Conservation (phyloP, 1,140 invertebrate species). For the Homarus americanus region DNA sequence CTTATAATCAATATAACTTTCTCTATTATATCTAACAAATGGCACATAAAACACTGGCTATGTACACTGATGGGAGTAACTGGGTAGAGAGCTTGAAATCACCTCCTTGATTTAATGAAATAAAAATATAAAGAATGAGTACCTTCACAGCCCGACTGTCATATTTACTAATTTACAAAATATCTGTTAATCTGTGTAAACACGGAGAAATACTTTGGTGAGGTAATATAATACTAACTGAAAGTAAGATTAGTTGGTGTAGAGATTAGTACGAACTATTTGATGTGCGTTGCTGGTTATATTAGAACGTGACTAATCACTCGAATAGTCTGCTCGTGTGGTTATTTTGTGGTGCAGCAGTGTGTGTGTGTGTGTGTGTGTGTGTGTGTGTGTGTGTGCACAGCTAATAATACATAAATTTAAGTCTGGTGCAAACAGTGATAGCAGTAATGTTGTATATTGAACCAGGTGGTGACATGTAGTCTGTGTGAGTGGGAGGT, state of each 20-base stretch:
- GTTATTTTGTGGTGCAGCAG: neutral
- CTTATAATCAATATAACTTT: no score
- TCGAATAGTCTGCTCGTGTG: neutral
- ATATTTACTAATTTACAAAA: no score
- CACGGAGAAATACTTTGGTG: no score
- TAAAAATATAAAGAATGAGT: no score
- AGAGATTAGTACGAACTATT: neutral
- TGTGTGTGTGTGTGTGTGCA: slow-evolving; percentile 19
- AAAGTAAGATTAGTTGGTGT: neutral
- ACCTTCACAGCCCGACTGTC: no score
- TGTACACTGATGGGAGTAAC: no score
- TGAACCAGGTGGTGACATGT: slow-evolving; percentile 11
- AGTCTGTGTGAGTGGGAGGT: slow-evolving; percentile 44
- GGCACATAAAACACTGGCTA: no score
- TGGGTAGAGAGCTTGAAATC: no score
- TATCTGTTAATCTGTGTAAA: no score
- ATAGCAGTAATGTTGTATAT: slow-evolving; percentile 21
- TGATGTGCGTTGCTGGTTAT: neutral
- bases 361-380: neutral
- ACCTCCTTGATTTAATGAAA: no score
- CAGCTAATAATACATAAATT: neutral
- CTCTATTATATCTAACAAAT: no score
- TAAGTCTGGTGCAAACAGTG: neutral
- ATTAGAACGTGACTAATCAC: neutral
- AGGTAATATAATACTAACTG: no score